These are phyloP conservation scores for Beris morrisii DNA, from an alignment of 2,888 invertebrate genomes.

Conservation along the genomic window DNA sequence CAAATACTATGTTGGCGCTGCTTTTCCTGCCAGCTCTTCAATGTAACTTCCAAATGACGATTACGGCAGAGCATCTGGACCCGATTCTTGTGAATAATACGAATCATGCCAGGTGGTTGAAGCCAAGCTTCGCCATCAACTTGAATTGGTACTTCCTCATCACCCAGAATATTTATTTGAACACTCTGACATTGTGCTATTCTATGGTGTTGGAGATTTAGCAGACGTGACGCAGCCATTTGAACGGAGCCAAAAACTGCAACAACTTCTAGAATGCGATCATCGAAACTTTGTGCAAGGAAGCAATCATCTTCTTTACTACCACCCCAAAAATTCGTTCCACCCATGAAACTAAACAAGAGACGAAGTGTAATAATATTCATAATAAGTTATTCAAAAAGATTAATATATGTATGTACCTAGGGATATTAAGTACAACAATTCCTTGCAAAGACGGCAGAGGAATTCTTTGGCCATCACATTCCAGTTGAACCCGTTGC, in stretches of 20 bases:
- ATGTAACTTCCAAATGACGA: conserved; percentile 84
- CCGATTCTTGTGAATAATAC: conserved; percentile 94
- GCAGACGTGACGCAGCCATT: conserved; percentile 93
- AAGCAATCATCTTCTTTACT: conserved; percentile 90
- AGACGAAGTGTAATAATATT: conserved; percentile 26
- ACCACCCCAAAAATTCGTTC: conserved; percentile 98
- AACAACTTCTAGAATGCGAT: conserved; percentile 93
- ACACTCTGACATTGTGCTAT: conserved; percentile 96
- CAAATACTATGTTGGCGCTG: conserved; percentile 64
- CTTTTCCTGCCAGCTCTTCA: conserved; percentile 86
- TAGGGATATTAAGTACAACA: conserved; percentile 93
- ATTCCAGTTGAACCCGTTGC: conserved; percentile 91
- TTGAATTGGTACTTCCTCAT: conserved; percentile 91
- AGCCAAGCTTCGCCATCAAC: conserved; percentile 99
- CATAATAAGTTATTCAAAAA: conserved; percentile 5
- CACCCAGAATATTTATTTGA: conserved; percentile 92
- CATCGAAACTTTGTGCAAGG: conserved; percentile 92
- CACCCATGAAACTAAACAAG: conserved; percentile 87
- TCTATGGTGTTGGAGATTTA: conserved; percentile 94
- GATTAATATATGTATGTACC: conserved; percentile 56
- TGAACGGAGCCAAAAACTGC: conserved; percentile 97
- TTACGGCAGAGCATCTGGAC: conserved; percentile 96
- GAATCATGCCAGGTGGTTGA: conserved; percentile 93
- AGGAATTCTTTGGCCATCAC: conserved; percentile 94
- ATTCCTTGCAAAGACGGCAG: conserved; percentile 95